Conservation (phyloP, 2,888 invertebrate genomes). For the Hydraecia micacea region DNA sequence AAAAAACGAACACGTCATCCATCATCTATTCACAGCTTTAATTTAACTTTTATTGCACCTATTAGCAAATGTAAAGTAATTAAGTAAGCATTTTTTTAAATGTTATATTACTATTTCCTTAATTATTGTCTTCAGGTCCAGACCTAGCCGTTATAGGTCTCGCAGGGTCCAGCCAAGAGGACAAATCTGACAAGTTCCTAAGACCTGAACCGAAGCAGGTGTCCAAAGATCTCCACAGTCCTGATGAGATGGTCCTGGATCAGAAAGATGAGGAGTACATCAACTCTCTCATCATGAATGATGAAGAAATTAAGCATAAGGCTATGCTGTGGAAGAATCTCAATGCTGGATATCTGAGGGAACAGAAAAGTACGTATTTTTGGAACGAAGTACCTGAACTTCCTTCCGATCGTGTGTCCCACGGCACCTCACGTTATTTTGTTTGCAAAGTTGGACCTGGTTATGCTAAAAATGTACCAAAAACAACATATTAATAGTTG, state of each 20-base stretch:
- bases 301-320: conserved; percentile 95
- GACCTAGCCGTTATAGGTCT: conserved; percentile 95
- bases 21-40: not conserved
- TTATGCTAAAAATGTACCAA: conserved; percentile 12
- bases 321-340: conserved; percentile 96
- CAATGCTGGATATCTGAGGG: conserved; percentile 96
- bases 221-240: conserved; percentile 77
- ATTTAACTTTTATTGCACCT: conserved; percentile 15
- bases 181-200: conserved; percentile 78
- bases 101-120: not conserved
- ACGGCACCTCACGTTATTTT: not conserved
- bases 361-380: conserved; percentile 92
- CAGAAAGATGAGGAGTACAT: conserved; percentile 97
- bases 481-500: too few species aligned
- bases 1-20: not conserved
- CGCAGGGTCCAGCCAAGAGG: conserved; percentile 77
- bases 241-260: conserved; percentile 92
- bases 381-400: not conserved
- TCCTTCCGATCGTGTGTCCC: not conserved
- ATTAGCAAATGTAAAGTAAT: not conserved
- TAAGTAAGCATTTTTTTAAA: not conserved
- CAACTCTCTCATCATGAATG: conserved; percentile 94
- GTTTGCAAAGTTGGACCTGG: not conserved
- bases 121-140: conserved; percentile 87
- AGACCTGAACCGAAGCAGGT: conserved; percentile 81